phyloP scores from a whole-genome alignment of 37 sponge, comb jelly and placozoan genomes.

The Halichondria panicea region DNA sequence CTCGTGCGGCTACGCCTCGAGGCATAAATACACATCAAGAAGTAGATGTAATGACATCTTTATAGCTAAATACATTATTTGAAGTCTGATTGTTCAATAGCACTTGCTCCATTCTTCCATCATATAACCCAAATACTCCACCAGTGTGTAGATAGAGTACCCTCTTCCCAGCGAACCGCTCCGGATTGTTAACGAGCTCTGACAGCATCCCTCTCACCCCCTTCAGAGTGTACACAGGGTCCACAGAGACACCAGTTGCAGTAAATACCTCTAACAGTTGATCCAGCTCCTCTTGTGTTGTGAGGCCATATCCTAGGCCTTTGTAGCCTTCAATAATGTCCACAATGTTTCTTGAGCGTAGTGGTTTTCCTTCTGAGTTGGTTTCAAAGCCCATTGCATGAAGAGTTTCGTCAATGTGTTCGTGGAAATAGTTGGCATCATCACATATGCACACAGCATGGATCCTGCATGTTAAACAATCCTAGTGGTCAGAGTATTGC shows the following conservation, averaged over 20 bases:
- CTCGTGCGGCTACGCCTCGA: too few relatives aligned
- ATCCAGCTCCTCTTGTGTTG: conserved; percentile 74
- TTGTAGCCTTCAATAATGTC: conserved; percentile 85
- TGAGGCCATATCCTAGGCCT: conserved; percentile 75
- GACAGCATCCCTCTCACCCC: conserved; percentile 83
- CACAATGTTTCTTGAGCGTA: conserved; percentile 37
- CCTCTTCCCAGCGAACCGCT: conserved; percentile 65
- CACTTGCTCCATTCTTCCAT: conserved; percentile 33
- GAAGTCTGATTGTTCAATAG: conserved; percentile 26
- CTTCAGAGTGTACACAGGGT: conserved; percentile 84
- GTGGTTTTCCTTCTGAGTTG: conserved; percentile 2
- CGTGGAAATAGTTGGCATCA: conserved; percentile 62
- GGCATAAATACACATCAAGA: too few relatives aligned
- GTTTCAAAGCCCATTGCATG: conserved; percentile 17
- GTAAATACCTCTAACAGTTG: conserved; percentile 39
- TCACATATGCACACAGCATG: conserved; percentile 83
- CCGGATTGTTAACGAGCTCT: conserved; percentile 67
- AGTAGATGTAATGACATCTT: conserved; percentile 6
- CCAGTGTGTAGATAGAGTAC: conserved; percentile 93
- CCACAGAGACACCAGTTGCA: conserved; percentile 73
- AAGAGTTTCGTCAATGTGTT: conserved; percentile 45
- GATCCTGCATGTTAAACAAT: conserved; percentile 27
- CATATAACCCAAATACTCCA: conserved; percentile 69
- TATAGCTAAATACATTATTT: conserved; percentile 24
- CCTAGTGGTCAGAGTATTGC: not conserved